Conservation (phyloP, 2,888 invertebrate genomes). For the Germaria angustata region DNA sequence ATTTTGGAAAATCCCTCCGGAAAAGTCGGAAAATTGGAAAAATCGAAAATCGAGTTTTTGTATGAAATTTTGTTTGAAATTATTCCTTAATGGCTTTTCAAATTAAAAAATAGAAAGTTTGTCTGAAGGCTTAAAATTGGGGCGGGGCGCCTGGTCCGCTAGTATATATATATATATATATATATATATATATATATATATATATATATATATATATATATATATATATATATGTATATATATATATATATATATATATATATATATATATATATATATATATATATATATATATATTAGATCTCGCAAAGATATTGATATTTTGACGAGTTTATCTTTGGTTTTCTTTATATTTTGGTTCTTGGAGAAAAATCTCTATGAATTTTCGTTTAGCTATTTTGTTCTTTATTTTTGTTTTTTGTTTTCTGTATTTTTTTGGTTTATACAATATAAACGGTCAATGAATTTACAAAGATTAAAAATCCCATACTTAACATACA, state of each 20-base stretch:
- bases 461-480: neutral
- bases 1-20: too few species aligned
- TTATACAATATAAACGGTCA: neutral
- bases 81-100: too few species aligned
- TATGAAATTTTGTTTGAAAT: too few species aligned
- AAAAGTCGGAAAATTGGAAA: too few species aligned
- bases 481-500: neutral
- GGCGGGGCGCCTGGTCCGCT: too few species aligned
- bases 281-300: neutral
- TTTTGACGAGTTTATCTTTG: slow-evolving; percentile 41
- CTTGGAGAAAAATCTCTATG: neutral
- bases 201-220: neutral
- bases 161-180: neutral
- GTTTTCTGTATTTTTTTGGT: neutral
- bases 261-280: neutral
- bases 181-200: neutral
- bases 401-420: neutral
- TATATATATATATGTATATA: neutral
- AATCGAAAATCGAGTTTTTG: too few species aligned
- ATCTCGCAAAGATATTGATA: slow-evolving; percentile 23
- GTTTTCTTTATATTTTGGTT: slow-evolving; percentile 10
- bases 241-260: neutral
- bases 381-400: neutral
- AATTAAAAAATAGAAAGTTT: too few species aligned
- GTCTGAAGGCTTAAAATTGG: too few species aligned